Evolutionary conservation across 2,888 invertebrate genomes (phyloP), one percentile per base, ranked within the genome.

Genomic region (Branchipolynoe longqiensis): DNA sequence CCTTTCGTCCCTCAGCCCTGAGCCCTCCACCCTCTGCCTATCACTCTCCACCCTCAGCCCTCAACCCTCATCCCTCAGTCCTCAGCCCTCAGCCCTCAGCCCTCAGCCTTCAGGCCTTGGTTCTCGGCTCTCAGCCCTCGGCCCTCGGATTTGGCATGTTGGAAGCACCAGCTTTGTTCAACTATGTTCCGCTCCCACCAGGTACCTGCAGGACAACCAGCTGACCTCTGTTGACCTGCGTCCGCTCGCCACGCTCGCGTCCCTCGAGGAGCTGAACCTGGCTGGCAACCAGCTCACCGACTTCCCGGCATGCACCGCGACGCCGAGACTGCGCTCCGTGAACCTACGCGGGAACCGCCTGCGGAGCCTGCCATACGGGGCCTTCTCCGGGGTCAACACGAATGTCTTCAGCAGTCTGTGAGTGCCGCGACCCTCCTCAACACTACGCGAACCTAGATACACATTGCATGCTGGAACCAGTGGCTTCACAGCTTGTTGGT

Each of bases 211-310:
- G 41, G 28, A 73, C 25, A 73, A 73, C 25, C 18, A 38, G 73
- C 4, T 73, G 1, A 41, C 22, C n/a, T 14, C 38, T 36, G 38
- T 14, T 4, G 73, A 73, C 41, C 28, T 73, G 1, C 8, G 12
- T 8, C 22, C 38, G 12, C 38, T 73, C 12, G 36, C 73, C 25
- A 28, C 36, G n/a, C 40, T 36, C 8, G 14, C 73, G 22, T 33
- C 73, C 22, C 85, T 89, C 14, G 62, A 87, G 82, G 40, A 84
- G n/a, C 56, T 90, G 12, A 73, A 86, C 48, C 83, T 89, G 31
- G 78, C 86, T 25, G 86, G 88, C 73, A 89, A 89, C 64, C 25
- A 81, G 12, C 81, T 90, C 33, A 69, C 82, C 14, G 87, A 88
- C 84, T 87, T 89, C 73, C 89, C 89, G 3, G 33, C 84, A 28